Evolutionary conservation across 2,888 invertebrate species (phyloP), one percentile per base, ranked within the genome.

Genomic region (Aphrophora alni): DNA sequence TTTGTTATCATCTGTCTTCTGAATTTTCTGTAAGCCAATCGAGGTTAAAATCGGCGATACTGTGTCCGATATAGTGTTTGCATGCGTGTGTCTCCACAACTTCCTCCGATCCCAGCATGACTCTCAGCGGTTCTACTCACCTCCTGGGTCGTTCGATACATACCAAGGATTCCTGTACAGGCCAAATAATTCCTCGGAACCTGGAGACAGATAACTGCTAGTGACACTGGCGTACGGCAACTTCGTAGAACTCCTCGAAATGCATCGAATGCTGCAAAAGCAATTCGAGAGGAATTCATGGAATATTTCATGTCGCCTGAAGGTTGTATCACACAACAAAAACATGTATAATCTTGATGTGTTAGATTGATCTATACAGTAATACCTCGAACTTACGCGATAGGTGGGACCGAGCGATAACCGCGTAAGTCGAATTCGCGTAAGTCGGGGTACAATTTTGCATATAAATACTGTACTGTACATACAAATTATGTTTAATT

Each of bases 31-130:
- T 33, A 72, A 80, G n/a, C 80, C 81, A 28, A 81, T 77, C 25
- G 77, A 80, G 44, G 33, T 80, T 44, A 77, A 78, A 81, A 33
- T 81, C 28, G 77, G 71, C 10, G 75, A 70, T 24, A 72, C 81
- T 44, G 72, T 81, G 71, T 44, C 38, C 8, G 80, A 81, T 26
- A 78, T 81, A 26, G 81, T 81, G 44, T 27, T 77, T n/a, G 74
- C 81, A 38, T 77, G 72, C 51, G 25, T 78, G n/a, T 77, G 33
- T 28, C 68, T 77, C n/a, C 81, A 81, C 77, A 81, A 81, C 68
- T 77, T 77, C 59, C 73, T 77, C 38, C 4, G 59, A 51, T 75
- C 75, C 44, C 80, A 80, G 74, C 26, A 26, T 24, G 75, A 80
- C 33, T 74, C 51, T 68, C 44, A 51, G 21, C 44, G 80, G 38